Evolutionary conservation across 1,140 invertebrate genomes (phyloP), one percentile per base, ranked within the genome.

Genomic region (Drosophila ercepeae): DNA sequence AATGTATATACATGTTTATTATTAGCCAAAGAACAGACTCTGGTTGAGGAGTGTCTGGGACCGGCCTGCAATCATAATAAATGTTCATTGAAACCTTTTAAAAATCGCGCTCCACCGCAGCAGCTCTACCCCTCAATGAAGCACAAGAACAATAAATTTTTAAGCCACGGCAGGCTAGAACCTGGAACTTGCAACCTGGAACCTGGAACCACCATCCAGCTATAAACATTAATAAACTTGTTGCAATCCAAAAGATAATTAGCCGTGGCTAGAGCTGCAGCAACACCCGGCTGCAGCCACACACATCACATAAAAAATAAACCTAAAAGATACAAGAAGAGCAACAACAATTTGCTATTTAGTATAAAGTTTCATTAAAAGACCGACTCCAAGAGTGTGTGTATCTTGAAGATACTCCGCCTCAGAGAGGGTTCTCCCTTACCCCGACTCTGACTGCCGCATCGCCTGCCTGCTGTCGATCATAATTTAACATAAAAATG

Each of bases 401-500:
- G 19, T 60, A 53, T 55, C 50, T 42, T 29, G 18, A 58, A 70
- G 55, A 54, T 72, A 76, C 54, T 41, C 27, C 45, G n/a, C 4
- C 36, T 1, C 36, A 44, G 34, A 21, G 16, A 50, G 39, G 41
- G 9, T 4, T 48, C 54, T 13, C 16, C 29, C 7, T 9, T 13
- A 6, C 13, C 16, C 32, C 7, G 16, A 29, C 21, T 29, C 7
- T 8, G 6, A 29, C 7, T 48, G 7, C 44, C 48, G 71, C 42
- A 55, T 75, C 76, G 83, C 70, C 78, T 88, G 78, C 82, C 73
- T 81, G 82, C 82, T 89, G 82, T 88, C 82, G 82, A 88, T 88
- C 82, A 88, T 88, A 88, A 88, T 88, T 88, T 88, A 88, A 88
- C 82, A 88, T 88, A 88, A 88, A 88, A 88, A 88, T 88, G 82